These are phyloP conservation scores for Dryocosmus kuriphilus DNA, from an alignment of 2,888 invertebrate genomes.

Conservation along the genomic window DNA sequence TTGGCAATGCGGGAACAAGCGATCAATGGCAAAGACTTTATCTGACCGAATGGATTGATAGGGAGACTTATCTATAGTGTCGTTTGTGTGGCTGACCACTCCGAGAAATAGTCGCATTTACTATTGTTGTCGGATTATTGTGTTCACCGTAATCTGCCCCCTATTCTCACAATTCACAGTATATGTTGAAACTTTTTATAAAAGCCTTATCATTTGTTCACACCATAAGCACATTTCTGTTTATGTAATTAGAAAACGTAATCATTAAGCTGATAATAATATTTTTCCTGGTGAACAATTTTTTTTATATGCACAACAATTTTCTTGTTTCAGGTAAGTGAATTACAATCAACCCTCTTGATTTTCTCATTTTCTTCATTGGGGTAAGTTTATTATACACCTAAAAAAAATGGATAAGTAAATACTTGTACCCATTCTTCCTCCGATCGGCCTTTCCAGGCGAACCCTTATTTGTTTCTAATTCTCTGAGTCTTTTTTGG, in stretches of 20 bases:
- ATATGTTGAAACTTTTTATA: background rate
- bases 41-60: constrained; percentile 72
- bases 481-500: background rate
- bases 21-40: constrained; percentile 72
- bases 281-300: background rate
- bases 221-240: background rate
- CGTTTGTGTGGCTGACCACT: constrained; percentile 65
- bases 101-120: constrained; percentile 56
- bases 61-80: constrained; percentile 69
- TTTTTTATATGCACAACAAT: background rate
- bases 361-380: background rate
- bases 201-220: background rate
- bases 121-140: constrained; percentile 48
- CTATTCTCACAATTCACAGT: background rate
- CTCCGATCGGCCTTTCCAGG: no score
- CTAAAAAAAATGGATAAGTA: background rate
- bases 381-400: background rate
- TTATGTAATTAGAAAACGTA: no score
- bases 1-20: constrained; percentile 64
- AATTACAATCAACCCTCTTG: background rate
- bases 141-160: background rate
- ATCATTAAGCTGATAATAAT: no score
- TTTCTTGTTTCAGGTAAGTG: background rate
- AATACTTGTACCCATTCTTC: no score
- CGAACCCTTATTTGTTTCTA: background rate